Evolutionary conservation across 2,113 vertebrate genomes (phyloP), one percentile per base, ranked within the genome.

Genomic region (Archocentrus centrarchus): DNA sequence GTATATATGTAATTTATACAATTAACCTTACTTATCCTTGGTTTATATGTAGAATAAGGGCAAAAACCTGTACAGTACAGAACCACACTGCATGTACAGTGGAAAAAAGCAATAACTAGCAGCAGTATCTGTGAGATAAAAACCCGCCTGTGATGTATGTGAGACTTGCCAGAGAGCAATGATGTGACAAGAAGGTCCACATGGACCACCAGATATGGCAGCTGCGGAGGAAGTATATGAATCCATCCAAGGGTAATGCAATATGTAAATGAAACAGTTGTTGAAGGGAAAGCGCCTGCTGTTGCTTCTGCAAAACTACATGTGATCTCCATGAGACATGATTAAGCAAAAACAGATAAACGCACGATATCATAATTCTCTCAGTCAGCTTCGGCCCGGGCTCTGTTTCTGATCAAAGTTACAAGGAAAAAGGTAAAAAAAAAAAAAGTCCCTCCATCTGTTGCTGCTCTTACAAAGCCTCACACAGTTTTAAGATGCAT

Each of bases 191-290:
- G 80, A 91, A 87, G 60, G 64, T 77, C 10, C 88, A 84, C 83
- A 73, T 70, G 84, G 88, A 86, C 75, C 0, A 11, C 61, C 70
- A 86, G 75, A 84, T 85, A 79, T 81, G 32, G 70, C 83, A 68
- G 81, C 81, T 88, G 79, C 87, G 77, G 85, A 75, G 59, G 81
- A 89, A 88, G 68, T 86, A 88, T 53, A 89, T 82, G 86, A 93
- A 92, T 68, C 59, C 91, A 89, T 86, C 79, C 86, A 84, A 92
- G 86, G 83, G 59, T 90, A 91, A 94, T 86, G 87, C 82, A 89
- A 93, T 88, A 93, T 93, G 94, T 84, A 95, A 92, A 95, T 93
- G 87, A 91, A 92, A 79, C 82, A 79, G 81, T 89, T 85, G 81
- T 55, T 70, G 60, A 85, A 84, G 30, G 81, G 75, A 88, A 86